phyloP scores from a whole-genome alignment of 2,888 invertebrate genomes.

The Hymenopus coronatus region DNA sequence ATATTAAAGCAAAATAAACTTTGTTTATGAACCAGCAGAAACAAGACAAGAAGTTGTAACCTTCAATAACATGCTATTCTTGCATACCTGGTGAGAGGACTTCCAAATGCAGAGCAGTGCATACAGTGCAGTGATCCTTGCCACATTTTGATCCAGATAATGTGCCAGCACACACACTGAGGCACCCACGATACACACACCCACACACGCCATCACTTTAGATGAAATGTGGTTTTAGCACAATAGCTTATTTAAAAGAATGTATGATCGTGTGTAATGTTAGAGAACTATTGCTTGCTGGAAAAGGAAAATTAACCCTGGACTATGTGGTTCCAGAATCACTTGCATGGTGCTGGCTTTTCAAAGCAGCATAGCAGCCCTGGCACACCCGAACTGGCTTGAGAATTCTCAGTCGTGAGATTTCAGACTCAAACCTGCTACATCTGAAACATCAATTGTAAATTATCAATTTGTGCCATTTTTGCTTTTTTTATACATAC shows the following conservation, averaged over 20 bases:
- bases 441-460: constrained; percentile 57
- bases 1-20: background rate
- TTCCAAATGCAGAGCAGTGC: background rate
- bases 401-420: constrained; percentile 84
- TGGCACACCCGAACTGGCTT: constrained; percentile 96
- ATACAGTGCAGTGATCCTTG: background rate
- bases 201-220: background rate
- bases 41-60: background rate
- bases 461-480: background rate
- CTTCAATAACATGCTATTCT: background rate
- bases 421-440: constrained; percentile 95
- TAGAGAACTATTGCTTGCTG: constrained; percentile 2
- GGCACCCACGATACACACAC: background rate
- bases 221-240: background rate
- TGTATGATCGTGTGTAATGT: background rate
- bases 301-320: background rate
- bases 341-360: constrained; percentile 31
- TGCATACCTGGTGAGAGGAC: background rate
- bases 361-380: constrained; percentile 71
- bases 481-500: too few species aligned
- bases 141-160: background rate
- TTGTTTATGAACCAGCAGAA: background rate
- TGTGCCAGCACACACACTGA: background rate
- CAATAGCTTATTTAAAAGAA: background rate
- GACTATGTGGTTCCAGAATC: background rate